These are phyloP conservation scores for Dinomys branickii DNA, from an alignment of 2,113 vertebrate genomes.

Conservation along the genomic window DNA sequence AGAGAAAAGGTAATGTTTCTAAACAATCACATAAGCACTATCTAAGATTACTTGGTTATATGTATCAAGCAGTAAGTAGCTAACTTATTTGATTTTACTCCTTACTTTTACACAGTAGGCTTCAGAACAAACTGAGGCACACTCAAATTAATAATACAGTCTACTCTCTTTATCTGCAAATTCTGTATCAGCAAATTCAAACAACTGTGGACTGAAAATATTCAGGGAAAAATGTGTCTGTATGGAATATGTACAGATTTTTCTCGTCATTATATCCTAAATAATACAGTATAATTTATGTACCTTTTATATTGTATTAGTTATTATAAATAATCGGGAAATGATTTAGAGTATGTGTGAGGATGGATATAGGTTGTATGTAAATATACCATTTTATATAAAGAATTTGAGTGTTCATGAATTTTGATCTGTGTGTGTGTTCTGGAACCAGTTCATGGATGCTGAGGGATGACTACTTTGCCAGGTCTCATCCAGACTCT, in stretches of 20 bases:
- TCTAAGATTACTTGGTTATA: conserved; percentile 31
- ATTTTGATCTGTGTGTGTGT: neutral
- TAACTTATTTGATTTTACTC: conserved; percentile 37
- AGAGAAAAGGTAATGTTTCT: conserved; percentile 46
- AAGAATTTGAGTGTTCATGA: neutral
- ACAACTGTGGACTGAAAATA: neutral
- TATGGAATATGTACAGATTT: neutral
- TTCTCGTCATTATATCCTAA: neutral
- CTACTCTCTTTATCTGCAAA: neutral
- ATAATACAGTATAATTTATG: neutral
- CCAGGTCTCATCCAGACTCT: neutral
- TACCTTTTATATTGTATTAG: neutral
- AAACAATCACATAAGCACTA: conserved; percentile 53
- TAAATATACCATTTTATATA: neutral
- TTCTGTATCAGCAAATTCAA: neutral
- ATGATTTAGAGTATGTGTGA: neutral
- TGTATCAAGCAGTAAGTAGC: neutral
- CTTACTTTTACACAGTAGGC: conserved; percentile 29
- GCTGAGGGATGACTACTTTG: neutral
- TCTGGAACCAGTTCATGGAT: neutral
- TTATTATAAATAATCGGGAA: neutral
- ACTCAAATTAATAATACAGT: neutral
- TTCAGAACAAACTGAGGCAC: conserved; percentile 40
- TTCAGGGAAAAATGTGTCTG: neutral
- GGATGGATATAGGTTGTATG: neutral